phyloP scores from a whole-genome alignment of 2,797 vertebrate genomes.

The Manis pentadactyla region DNA sequence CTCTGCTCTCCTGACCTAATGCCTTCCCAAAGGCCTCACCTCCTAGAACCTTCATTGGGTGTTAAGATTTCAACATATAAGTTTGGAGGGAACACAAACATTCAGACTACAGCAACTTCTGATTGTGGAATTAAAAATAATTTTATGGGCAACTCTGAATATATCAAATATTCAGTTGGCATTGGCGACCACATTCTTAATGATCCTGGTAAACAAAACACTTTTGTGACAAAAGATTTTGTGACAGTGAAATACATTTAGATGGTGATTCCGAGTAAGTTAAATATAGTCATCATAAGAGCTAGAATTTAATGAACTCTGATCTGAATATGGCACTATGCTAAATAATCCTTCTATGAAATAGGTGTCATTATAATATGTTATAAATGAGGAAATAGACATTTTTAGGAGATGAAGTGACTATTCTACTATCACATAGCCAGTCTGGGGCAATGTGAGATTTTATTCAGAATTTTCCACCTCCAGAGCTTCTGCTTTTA shows the following conservation, averaged over 20 bases:
- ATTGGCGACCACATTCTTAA: neutral
- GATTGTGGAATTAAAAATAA: neutral
- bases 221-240: neutral
- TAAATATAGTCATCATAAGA: neutral
- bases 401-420: slow-evolving; percentile 9
- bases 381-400: neutral
- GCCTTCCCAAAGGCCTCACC: neutral
- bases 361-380: neutral
- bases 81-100: neutral
- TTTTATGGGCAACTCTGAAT: slow-evolving; percentile 1
- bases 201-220: neutral
- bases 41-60: neutral
- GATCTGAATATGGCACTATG: neutral
- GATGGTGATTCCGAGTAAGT: slow-evolving; percentile 23
- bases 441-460: neutral
- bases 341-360: neutral
- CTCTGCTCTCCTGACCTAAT: neutral
- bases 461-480: neutral
- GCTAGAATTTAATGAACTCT: neutral
- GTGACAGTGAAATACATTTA: neutral
- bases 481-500: neutral
- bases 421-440: neutral
- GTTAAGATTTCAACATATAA: neutral
- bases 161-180: neutral
- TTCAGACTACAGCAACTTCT: neutral